phyloP scores from a whole-genome alignment of 1,140 invertebrate genomes.

The Musca domestica region DNA sequence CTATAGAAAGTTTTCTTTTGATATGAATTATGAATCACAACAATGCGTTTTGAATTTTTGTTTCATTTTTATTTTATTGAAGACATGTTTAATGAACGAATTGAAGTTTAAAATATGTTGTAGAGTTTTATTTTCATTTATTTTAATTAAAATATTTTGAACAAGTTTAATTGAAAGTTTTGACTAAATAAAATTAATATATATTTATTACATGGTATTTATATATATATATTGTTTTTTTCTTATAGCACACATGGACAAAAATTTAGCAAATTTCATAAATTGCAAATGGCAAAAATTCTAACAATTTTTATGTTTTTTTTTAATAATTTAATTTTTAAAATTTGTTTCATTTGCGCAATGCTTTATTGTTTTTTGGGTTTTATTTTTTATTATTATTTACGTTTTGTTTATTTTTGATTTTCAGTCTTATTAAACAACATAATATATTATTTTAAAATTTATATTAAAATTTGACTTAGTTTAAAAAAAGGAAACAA shows the following conservation, averaged over 20 bases:
- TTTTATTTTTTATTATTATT: neutral
- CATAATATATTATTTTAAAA: neutral
- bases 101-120: conserved; percentile 7
- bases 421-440: neutral
- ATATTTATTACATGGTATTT: neutral
- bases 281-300: neutral
- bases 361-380: neutral
- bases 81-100: neutral
- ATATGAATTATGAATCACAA: conserved; percentile 22
- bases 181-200: neutral
- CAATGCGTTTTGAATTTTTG: conserved; percentile 8
- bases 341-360: neutral
- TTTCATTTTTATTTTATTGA: neutral
- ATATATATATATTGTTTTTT: too few species aligned
- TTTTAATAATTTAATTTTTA: neutral
- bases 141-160: neutral
- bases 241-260: too few species aligned
- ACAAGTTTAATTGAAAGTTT: neutral
- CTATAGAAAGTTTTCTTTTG: neutral
- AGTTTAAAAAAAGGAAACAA: too few species aligned
- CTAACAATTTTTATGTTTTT: neutral
- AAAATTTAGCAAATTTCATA: too few species aligned
- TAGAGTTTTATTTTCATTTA: neutral
- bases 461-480: too few species aligned
- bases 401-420: neutral